A percentile compares a stretch with the other conserved stretches of the same genome.
These are phyloP conservation scores for Phyllostomus hastatus DNA, from an alignment of 2,113 vertebrate genomes.

Conservation along the genomic window DNA sequence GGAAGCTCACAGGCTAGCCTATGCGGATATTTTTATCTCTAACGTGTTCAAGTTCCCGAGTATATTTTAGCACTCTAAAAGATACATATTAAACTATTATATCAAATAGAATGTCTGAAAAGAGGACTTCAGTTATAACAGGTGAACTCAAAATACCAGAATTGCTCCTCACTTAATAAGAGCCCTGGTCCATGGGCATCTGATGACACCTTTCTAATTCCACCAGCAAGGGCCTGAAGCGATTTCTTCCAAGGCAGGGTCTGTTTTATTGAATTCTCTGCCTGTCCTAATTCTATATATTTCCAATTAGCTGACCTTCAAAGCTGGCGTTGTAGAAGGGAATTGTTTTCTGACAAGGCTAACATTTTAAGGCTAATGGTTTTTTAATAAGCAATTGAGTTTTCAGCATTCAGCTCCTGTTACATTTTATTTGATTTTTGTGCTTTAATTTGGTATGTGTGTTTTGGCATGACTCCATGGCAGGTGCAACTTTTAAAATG, in stretches of 20 bases:
- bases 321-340: conserved; percentile 12
- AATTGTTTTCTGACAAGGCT: conserved; percentile 67
- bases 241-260: not conserved
- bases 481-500: conserved; percentile 68
- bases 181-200: not conserved
- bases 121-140: not conserved
- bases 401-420: conserved; percentile 57
- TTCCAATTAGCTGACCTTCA: conserved; percentile 65
- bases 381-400: conserved; percentile 71
- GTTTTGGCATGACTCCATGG: conserved; percentile 54
- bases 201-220: conserved; percentile 40
- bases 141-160: conserved; percentile 39
- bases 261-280: conserved; percentile 61
- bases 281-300: conserved; percentile 57
- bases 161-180: not conserved
- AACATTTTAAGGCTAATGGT: conserved; percentile 70
- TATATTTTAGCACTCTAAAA: not conserved
- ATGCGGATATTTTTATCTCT: conserved; percentile 27
- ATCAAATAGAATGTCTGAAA: not conserved
- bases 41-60: not conserved
- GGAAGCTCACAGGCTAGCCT: not conserved
- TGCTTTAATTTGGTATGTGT: conserved; percentile 67
- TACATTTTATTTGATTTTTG: conserved; percentile 61
- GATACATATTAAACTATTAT: not conserved
- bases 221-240: not conserved